Conservation (phyloP, 2,113 vertebrate species). For the Mus pahari region DNA sequence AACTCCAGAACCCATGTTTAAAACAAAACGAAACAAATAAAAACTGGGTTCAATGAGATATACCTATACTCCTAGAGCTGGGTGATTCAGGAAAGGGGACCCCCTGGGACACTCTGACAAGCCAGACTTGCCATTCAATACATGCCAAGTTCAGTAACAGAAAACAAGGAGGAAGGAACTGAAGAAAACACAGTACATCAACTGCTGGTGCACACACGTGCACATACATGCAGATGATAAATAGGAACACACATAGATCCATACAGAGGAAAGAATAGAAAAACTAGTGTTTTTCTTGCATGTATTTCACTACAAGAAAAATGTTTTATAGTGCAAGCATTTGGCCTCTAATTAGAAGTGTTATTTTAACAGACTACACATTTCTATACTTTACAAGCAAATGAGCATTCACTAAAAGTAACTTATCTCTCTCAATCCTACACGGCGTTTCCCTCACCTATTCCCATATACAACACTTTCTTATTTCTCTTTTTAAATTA, state of each 20-base stretch:
- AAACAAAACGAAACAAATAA: not conserved
- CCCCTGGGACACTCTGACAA: not conserved
- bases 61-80: not conserved
- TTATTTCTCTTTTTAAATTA: not conserved
- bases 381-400: not conserved
- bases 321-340: not conserved
- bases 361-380: not conserved
- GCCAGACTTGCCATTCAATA: too few species aligned
- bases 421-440: not conserved
- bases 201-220: not conserved
- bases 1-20: not conserved
- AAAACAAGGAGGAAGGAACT: too few species aligned
- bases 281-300: not conserved
- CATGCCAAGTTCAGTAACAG: not conserved
- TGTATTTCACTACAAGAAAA: slow-evolving; percentile 9
- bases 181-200: not conserved
- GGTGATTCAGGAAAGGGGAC: not conserved
- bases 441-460: not conserved
- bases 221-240: not conserved
- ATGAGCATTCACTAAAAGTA: not conserved
- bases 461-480: not conserved
- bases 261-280: not conserved
- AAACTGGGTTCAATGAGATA: too few species aligned
- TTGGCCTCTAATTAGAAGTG: not conserved
- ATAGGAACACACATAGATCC: not conserved